A percentile compares a stretch with the other conserved stretches of the same genome.
These are phyloP conservation scores for Pasiphila rectangulata DNA, from an alignment of 2,888 invertebrate genomes.

Conservation along the genomic window DNA sequence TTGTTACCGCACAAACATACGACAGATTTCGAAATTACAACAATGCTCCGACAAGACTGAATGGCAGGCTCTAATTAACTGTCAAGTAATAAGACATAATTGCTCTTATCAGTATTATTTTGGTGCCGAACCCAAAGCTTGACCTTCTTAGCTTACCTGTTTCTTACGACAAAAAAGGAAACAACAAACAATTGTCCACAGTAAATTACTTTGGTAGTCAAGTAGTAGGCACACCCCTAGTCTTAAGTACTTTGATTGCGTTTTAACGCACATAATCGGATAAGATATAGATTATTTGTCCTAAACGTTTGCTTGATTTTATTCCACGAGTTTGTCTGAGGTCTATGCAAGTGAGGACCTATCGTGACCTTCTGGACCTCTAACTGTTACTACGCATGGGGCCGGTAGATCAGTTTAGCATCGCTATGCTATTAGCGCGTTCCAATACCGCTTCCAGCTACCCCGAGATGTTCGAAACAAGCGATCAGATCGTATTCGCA, in stretches of 20 bases:
- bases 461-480: constrained; percentile 43
- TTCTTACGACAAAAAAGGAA: too few species aligned
- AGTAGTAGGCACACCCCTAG: too few species aligned
- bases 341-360: not conserved
- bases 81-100: constrained; percentile 72
- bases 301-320: not conserved
- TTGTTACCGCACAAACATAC: constrained; percentile 54
- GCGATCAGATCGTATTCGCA: constrained; percentile 76
- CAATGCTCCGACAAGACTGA: constrained; percentile 62
- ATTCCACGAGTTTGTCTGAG: not conserved
- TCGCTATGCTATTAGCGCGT: constrained; percentile 50
- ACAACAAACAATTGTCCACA: too few species aligned
- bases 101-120: constrained; percentile 48
- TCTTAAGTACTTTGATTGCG: too few species aligned
- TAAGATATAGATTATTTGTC: too few species aligned
- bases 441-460: constrained; percentile 48
- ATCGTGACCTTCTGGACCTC: constrained; percentile 3
- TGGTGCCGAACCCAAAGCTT: constrained; percentile 36
- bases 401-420: constrained; percentile 30
- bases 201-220: too few species aligned
- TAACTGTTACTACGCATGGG: constrained; percentile 18
- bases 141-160: constrained; percentile 5
- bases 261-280: too few species aligned
- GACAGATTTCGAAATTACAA: constrained; percentile 68
- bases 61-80: constrained; percentile 76